Conservation (phyloP, 2,113 vertebrate species). For the Proterorhinus semilunaris region DNA sequence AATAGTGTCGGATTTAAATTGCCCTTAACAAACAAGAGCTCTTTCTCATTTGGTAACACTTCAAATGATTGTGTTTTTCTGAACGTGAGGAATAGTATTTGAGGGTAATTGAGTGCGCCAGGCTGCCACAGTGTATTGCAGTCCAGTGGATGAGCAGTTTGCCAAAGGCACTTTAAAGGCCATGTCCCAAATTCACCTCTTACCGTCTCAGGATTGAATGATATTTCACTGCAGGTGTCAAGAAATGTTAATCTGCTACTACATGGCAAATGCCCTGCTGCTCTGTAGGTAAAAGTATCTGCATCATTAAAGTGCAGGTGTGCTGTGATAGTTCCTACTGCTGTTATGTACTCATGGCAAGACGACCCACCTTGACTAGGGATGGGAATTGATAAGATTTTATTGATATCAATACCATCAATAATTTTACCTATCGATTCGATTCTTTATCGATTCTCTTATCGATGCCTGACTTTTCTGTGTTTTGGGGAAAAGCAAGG, state of each 20-base stretch:
- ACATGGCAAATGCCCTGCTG: not conserved
- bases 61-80: not conserved
- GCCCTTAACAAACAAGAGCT: not conserved
- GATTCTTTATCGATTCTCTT: no score
- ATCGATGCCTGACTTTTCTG: no score
- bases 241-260: conserved; percentile 4
- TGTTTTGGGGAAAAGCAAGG: no score
- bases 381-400: no score
- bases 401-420: no score
- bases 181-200: conserved; percentile 48
- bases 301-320: not conserved
- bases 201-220: conserved; percentile 20
- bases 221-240: conserved; percentile 30
- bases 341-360: no score
- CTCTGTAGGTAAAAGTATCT: conserved; percentile 1
- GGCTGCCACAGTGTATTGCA: conserved; percentile 45
- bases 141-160: conserved; percentile 58
- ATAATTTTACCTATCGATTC: no score
- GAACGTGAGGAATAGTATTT: conserved; percentile 23
- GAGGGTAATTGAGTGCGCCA: conserved; percentile 48
- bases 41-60: conserved; percentile 9
- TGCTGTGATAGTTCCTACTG: no score
- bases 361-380: no score
- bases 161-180: conserved; percentile 43
- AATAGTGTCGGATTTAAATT: not conserved